Percentiles rank a stretch among this genome's conserved stretches.
Conservation (phyloP, 2,888 invertebrate species). For the Patella caerulea region DNA sequence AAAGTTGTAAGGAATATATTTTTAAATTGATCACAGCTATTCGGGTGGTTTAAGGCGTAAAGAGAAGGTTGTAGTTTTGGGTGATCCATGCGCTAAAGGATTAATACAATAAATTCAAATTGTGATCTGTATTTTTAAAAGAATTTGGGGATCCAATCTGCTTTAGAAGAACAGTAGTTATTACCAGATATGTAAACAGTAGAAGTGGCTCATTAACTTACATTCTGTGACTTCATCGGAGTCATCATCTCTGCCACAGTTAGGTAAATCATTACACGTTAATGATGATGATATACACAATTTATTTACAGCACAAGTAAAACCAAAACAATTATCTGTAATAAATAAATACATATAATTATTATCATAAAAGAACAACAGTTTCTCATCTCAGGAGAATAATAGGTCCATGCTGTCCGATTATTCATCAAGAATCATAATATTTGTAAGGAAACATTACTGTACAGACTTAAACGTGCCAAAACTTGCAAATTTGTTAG, state of each 20-base stretch:
- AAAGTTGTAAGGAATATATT: too few species aligned
- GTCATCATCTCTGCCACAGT: slow-evolving; percentile 86
- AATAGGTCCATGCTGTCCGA: background rate
- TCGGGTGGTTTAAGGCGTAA: too few species aligned
- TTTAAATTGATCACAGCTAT: too few species aligned
- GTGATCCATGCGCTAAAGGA: too few species aligned
- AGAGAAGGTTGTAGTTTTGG: too few species aligned
- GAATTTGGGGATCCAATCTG: too few species aligned
- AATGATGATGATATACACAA: slow-evolving; percentile 86
- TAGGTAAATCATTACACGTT: slow-evolving; percentile 83
- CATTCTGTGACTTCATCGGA: slow-evolving; percentile 77
- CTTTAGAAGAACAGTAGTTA: too few species aligned
- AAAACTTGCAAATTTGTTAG: too few species aligned
- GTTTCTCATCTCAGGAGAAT: background rate
- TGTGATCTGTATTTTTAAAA: too few species aligned
- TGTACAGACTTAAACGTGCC: too few species aligned
- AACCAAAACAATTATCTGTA: slow-evolving; percentile 57
- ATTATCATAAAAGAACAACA: background rate
- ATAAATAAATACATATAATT: slow-evolving; percentile 10
- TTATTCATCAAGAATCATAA: background rate
- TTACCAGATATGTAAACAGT: too few species aligned
- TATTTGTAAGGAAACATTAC: background rate
- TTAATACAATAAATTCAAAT: too few species aligned
- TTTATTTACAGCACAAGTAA: slow-evolving; percentile 70
- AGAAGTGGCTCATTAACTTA: slow-evolving; percentile 39